Conservation (phyloP, 2,797 vertebrate genomes). For the Platalea minor region DNA sequence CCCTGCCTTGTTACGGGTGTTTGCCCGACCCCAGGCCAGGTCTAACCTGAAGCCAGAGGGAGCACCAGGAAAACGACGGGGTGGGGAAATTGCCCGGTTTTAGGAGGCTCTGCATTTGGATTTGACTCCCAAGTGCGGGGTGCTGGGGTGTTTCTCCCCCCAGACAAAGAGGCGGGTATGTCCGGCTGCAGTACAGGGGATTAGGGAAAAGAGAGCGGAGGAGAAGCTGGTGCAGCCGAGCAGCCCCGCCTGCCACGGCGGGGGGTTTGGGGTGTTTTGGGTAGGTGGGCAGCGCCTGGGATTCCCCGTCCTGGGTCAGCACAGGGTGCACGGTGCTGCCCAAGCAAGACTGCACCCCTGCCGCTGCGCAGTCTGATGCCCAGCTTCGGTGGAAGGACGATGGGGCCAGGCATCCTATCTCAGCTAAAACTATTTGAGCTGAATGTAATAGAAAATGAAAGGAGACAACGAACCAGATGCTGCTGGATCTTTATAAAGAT, state of each 20-base stretch:
- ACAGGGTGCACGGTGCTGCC: accelerated
- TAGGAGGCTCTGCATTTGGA: not conserved
- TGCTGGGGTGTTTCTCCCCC: not conserved
- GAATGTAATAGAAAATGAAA: accelerated
- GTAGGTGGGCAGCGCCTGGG: not conserved
- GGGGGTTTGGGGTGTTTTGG: not conserved
- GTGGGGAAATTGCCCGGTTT: accelerated
- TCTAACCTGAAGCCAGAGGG: not conserved
- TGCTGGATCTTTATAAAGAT: not conserved
- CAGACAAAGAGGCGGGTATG: too few relatives aligned
- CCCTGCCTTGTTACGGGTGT: accelerated
- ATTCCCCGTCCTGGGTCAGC: not conserved
- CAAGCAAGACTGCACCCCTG: not conserved
- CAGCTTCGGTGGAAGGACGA: not conserved
- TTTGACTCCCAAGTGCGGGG: not conserved
- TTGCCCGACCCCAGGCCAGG: accelerated
- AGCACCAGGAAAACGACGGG: accelerated
- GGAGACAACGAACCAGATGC: not conserved
- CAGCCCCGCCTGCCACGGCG: accelerated
- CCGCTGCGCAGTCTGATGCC: not conserved
- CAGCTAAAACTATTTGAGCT: not conserved
- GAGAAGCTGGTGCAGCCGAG: not conserved
- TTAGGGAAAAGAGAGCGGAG: not conserved
- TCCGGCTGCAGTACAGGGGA: not conserved
- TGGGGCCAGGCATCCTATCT: not conserved